Base-by-base conservation (phyloP, 2,113 vertebrate genomes). In the Notothenia coriiceps region DNA sequence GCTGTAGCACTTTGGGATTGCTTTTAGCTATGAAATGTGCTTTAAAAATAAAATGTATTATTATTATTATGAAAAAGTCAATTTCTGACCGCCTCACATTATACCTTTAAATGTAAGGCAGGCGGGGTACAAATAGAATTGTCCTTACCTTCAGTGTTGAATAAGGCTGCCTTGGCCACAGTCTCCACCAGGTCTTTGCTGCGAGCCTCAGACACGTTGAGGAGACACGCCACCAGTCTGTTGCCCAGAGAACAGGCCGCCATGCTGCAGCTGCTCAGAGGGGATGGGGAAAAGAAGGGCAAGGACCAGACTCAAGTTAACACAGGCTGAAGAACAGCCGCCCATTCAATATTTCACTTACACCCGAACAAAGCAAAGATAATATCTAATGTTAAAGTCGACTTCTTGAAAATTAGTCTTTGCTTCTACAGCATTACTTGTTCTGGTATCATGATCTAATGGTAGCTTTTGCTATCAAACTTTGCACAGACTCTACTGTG, bases 141-240 rank as follows among this genome's bases (percentile, higher is more conserved):
- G 15, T 1, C 35, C 89, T 93, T 81, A 93, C 95, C 94, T 64
- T 84, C 74, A 18, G 56, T 59, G 79, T 88, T 77, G 87, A 85
- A 94, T 52, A 96, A 64, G 11, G 94, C 94, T 14, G 95, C 95
- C 80, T 70, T 92, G 57, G 95, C 96, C 78, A 95, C 91, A 5
- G 67, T 93, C 88, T 96, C 95, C 85, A 96, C 94, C 87, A 95
- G 29, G 29, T 94, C 83, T 70, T 88, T 95, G 79, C 92, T 93
- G 60, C 91, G 93, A 80, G 93, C 96, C 89, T 97, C 95, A 2
- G 95, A 96, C 44, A 96, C 80, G 51, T 96, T 96, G 79, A 96
- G 93, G 50, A 95, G 94, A 90, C 96, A 96, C 1, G 90, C 92
- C 61, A 94, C 94, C 81, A 96, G 91, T 5, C 62, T 68, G n/a